Evolutionary conservation across 2,888 invertebrate species (phyloP).

Genomic region (Tubulanus polymorphus): DNA sequence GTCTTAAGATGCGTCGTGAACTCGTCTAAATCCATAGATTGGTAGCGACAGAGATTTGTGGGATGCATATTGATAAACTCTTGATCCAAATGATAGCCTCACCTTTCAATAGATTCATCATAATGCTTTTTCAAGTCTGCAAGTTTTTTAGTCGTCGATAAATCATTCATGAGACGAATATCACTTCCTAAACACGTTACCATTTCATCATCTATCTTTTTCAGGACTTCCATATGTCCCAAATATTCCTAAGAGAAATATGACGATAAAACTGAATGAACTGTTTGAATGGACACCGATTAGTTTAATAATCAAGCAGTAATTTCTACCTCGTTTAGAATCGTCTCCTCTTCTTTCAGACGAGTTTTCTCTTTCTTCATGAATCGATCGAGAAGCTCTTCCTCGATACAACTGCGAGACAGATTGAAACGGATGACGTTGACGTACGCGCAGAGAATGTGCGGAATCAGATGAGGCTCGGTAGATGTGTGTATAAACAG

Average conservation of each 20-base stretch:
- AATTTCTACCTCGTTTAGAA: slow-evolving; percentile 47
- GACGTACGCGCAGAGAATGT: slow-evolving; percentile 44
- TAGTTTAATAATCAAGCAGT: no score
- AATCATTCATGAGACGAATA: slow-evolving; percentile 46
- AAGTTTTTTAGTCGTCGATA: slow-evolving; percentile 45
- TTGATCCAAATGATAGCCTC: no score
- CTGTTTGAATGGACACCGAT: no score
- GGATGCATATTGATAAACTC: no score
- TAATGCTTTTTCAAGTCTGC: slow-evolving; percentile 50
- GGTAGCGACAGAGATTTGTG: no score
- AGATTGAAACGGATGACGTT: slow-evolving; percentile 46
- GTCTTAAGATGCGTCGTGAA: no score
- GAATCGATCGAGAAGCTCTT: slow-evolving; percentile 48
- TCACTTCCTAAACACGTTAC: slow-evolving; percentile 41
- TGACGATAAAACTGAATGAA: no score
- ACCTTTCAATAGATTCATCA: slow-evolving; percentile 52
- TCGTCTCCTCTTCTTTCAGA: slow-evolving; percentile 47
- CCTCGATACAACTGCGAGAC: slow-evolving; percentile 40
- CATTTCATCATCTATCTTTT: slow-evolving; percentile 43
- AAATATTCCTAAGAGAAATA: slow-evolving; percentile 37
- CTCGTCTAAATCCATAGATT: no score
- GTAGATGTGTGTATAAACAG: slow-evolving; percentile 50
- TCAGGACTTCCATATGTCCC: slow-evolving; percentile 38
- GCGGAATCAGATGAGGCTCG: slow-evolving; percentile 44
- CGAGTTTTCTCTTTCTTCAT: slow-evolving; percentile 48